Evolutionary conservation across 2,888 invertebrate genomes (phyloP).

Genomic region (Automeris io): DNA sequence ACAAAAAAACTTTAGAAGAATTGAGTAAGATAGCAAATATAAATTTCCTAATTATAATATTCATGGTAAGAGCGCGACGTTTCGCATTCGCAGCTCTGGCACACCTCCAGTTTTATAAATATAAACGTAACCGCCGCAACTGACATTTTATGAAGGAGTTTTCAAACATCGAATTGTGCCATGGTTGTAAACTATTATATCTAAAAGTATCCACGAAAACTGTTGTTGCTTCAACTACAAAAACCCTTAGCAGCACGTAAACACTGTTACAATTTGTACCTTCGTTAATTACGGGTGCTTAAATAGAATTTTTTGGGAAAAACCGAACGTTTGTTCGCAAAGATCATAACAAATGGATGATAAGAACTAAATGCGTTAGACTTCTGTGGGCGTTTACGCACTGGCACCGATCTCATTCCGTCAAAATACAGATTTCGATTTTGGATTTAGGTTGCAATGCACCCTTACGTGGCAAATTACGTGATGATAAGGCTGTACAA

Average conservation of each 20-base stretch:
- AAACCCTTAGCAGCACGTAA: background rate
- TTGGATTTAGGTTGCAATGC: no score
- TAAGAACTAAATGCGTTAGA: no score
- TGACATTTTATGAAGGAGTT: conserved; percentile 50
- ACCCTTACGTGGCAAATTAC: no score
- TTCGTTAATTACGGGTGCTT: background rate
- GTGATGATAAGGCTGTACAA: no score
- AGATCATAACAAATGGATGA: no score
- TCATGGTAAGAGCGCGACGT: conserved; percentile 45
- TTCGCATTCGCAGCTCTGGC: conserved; percentile 49
- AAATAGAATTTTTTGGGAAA: no score
- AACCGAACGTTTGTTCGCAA: no score
- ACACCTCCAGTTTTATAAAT: conserved; percentile 57
- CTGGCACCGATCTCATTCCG: no score
- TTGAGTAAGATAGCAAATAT: conserved; percentile 46
- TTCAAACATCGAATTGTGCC: conserved; percentile 26
- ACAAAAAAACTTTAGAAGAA: conserved; percentile 5
- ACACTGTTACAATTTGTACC: background rate
- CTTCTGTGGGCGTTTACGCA: no score
- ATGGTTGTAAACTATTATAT: conserved; percentile 6
- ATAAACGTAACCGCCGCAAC: conserved; percentile 46
- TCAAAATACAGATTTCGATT: no score
- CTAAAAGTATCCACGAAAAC: background rate
- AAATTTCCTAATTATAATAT: conserved; percentile 70
- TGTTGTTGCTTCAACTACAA: background rate